phyloP scores from a whole-genome alignment of 1,140 invertebrate genomes.

The Radopholus similis region DNA sequence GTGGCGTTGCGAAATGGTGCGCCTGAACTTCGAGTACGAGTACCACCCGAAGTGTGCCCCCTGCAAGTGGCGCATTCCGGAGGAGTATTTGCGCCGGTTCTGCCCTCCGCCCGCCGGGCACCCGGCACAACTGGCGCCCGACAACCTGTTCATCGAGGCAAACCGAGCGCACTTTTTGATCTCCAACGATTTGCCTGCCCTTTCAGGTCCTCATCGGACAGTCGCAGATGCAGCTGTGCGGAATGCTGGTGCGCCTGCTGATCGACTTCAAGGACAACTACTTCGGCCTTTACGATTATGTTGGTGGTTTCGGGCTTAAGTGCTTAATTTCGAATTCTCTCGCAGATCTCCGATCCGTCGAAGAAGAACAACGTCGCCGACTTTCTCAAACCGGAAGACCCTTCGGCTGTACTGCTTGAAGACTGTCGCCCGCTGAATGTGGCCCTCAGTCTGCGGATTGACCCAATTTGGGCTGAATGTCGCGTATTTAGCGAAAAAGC shows the following conservation, averaged over 20 bases:
- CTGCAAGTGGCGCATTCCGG: conserved; percentile 43
- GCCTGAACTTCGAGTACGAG: conserved; percentile 41
- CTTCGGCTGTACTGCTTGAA: no score
- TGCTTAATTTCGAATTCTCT: neutral
- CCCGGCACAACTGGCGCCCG: conserved; percentile 29
- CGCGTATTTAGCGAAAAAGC: conserved; percentile 3
- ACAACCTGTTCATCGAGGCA: conserved; percentile 21
- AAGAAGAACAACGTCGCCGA: conserved; percentile 31
- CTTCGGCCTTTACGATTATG: conserved; percentile 52
- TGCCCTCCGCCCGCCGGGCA: conserved; percentile 11
- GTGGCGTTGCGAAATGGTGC: conserved; percentile 48
- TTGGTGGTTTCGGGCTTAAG: conserved; percentile 4
- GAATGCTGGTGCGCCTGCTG: conserved; percentile 45
- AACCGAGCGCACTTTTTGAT: neutral
- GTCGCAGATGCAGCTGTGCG: conserved; percentile 44
- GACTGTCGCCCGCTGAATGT: conserved; percentile 62
- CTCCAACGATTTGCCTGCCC: no score
- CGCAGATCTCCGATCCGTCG: conserved; percentile 42
- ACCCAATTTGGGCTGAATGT: conserved; percentile 63
- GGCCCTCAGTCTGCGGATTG: conserved; percentile 61
- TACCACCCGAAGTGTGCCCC: conserved; percentile 40
- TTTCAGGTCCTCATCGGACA: conserved; percentile 37
- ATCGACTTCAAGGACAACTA: conserved; percentile 56
- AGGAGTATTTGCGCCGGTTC: conserved; percentile 20
- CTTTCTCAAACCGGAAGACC: conserved; percentile 35